Conservation (phyloP, 2,888 invertebrate genomes). For the Cephus rjabovi region DNA sequence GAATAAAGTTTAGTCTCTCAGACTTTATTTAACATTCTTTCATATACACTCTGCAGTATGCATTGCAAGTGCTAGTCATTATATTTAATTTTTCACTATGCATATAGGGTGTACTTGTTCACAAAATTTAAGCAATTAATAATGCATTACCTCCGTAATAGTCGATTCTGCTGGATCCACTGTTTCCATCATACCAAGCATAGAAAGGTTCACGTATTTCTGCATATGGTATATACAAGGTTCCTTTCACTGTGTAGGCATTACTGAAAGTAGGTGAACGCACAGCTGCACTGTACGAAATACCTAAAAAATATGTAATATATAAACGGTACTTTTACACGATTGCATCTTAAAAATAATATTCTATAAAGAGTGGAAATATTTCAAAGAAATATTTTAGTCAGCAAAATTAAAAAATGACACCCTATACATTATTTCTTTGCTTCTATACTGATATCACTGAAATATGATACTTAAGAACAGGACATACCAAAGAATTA, state of each 20-base stretch:
- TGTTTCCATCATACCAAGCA: slow-evolving; percentile 85
- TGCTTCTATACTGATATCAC: not conserved
- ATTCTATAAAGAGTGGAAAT: not conserved
- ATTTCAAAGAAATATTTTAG: not conserved
- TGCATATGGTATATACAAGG: slow-evolving; percentile 90
- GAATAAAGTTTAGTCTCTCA: too few relatives aligned
- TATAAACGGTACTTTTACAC: not conserved
- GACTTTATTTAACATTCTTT: too few relatives aligned
- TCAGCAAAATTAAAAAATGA: too few relatives aligned
- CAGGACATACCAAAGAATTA: too few relatives aligned
- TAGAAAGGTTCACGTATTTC: slow-evolving; percentile 93
- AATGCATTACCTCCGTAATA: slow-evolving; percentile 82
- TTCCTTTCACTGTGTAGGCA: slow-evolving; percentile 81
- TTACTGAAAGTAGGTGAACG: slow-evolving; percentile 76
- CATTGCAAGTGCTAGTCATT: too few relatives aligned
- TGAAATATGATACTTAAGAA: not conserved
- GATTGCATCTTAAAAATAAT: not conserved
- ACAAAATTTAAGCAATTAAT: too few relatives aligned
- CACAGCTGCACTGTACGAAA: slow-evolving; percentile 20
- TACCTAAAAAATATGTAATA: slow-evolving; percentile 23
- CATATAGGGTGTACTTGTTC: too few relatives aligned
- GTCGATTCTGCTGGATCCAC: slow-evolving; percentile 87
- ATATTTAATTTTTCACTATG: too few relatives aligned
- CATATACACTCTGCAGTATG: too few relatives aligned
- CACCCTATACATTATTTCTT: not conserved